Evolutionary conservation across 1,140 invertebrate species (phyloP).

Genomic region (Drosophila sulfurigaster): DNA sequence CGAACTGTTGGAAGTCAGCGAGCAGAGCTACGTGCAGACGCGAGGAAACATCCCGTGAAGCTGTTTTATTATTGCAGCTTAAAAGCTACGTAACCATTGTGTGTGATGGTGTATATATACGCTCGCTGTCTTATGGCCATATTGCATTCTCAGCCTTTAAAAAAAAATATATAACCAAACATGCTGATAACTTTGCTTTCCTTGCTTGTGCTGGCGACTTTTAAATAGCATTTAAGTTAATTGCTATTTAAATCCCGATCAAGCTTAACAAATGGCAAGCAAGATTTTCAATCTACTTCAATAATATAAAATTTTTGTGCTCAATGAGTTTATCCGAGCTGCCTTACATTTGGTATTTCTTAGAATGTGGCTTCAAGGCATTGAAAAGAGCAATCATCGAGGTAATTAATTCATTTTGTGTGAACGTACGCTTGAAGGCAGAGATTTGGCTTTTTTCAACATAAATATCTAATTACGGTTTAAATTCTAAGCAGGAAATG

Average conservation of each 20-base stretch:
- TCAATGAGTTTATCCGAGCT: no score
- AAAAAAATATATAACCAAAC: constrained; percentile 36
- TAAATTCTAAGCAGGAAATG: constrained; percentile 25
- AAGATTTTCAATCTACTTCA: no score
- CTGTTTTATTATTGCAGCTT: constrained; percentile 71
- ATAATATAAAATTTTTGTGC: no score
- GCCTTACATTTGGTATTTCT: no score
- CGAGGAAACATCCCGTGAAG: constrained; percentile 43
- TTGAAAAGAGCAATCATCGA: no score
- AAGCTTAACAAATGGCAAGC: not conserved
- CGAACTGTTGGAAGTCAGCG: constrained; percentile 33
- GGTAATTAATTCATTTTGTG: no score
- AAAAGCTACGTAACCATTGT: constrained; percentile 24
- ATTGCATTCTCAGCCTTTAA: constrained; percentile 50
- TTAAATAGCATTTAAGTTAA: constrained; percentile 56
- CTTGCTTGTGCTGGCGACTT: constrained; percentile 39
- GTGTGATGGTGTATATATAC: not conserved
- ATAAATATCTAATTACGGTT: not conserved
- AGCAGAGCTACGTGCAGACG: constrained; percentile 23
- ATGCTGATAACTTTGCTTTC: constrained; percentile 1
- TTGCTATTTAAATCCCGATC: constrained; percentile 11
- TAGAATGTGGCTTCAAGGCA: no score
- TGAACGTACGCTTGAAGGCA: no score
- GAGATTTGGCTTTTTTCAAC: not conserved
- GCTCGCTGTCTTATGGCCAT: constrained; percentile 5